Evolutionary conservation across 2,797 vertebrate species (phyloP).

Genomic region (Gambelia wislizenii): DNA sequence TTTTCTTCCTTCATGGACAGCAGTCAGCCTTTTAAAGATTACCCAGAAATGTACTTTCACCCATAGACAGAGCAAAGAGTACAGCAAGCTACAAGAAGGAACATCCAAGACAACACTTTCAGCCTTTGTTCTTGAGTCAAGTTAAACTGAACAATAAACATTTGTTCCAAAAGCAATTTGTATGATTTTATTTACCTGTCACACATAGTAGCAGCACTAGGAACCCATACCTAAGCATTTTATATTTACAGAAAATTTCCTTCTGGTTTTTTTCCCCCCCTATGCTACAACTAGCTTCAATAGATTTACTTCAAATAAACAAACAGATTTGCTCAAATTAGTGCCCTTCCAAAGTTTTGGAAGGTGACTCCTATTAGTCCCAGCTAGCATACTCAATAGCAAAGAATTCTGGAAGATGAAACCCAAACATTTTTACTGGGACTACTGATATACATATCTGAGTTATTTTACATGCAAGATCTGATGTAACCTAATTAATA

Average conservation of each 20-base stretch:
- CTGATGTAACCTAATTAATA: neutral
- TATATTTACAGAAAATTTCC: neutral
- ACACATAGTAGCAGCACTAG: neutral
- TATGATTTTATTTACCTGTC: neutral
- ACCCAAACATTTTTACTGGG: no score
- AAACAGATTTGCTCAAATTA: no score
- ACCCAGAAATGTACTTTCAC: constrained; percentile 1
- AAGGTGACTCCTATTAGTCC: no score
- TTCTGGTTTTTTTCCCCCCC: neutral
- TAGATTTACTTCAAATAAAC: neutral
- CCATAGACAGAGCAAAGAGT: no score
- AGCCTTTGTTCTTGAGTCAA: neutral
- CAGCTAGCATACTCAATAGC: no score
- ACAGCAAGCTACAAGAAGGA: neutral
- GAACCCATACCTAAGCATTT: neutral
- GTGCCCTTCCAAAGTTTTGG: no score
- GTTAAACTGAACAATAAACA: neutral
- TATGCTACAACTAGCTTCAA: neutral
- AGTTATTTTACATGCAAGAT: neutral
- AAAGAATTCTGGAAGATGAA: no score
- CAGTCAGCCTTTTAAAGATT: neutral
- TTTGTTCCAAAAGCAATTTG: neutral
- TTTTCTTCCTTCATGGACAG: neutral
- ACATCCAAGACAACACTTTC: neutral
- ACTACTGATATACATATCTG: neutral